Base-by-base conservation (phyloP, 1,140 invertebrate species). In the Eueides isabella region DNA sequence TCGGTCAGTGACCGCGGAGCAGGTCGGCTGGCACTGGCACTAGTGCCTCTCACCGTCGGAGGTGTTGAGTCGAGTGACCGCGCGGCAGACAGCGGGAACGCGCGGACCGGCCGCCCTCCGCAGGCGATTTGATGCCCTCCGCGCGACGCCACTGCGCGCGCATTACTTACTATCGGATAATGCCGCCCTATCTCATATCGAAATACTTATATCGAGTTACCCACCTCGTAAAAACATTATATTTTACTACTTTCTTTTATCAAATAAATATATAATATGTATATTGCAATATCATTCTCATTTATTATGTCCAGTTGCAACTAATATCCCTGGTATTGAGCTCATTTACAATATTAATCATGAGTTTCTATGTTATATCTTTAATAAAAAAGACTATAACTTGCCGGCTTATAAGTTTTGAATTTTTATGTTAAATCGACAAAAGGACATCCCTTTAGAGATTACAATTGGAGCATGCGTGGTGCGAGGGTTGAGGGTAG, bases 391-490 rank as follows among this genome's bases (percentile, higher is more conserved):
- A 19, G 41, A n/a, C 2, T 48, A 2, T 19, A 5, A 19, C 61
- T 61, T 61, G 2, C 6, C 19, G 23, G 23, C 33, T 61, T 68
- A 67, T 29, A 62, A 23, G 14, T 64, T 67, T 63, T 29, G 29
- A 9, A 12, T 6, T 55, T 55, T 23, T 55, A 55, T 55, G 23
- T 2, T 83, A 85, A 86, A 91, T 91, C 88, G 91, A 91, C 89
- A 86, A 75, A 31, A 77, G 84, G 77, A 88, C 89, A 92, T 92
- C 91, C 83, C 91, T 92, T 91, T 85, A 83, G 84, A 87, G 90
- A 92, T 92, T 92, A 91, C 90, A 90, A 92, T 90, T 91, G 90
- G 90, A 92, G 90, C 90, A 92, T 92, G 90, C 90, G 90, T 92
- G 88, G 87, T 91, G 80, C 84, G 85, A 89, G 83, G 85, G 79